A percentile compares a stretch with the other conserved stretches of the same genome.
These are phyloP conservation scores for Tricholauxania praeusta DNA, from an alignment of 2,888 invertebrate species.

Conservation along the genomic window DNA sequence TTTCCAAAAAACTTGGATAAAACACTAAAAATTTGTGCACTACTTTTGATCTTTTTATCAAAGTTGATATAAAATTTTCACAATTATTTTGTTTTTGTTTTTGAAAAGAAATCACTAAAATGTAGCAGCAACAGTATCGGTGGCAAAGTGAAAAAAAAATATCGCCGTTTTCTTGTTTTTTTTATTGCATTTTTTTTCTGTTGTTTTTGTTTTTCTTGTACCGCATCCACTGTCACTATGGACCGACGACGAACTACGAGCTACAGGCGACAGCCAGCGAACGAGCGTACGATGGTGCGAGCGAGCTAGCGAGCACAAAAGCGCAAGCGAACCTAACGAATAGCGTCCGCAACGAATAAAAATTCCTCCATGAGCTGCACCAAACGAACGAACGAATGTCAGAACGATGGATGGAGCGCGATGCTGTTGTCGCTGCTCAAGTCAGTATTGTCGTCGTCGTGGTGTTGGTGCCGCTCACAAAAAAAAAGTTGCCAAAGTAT, in stretches of 20 bases:
- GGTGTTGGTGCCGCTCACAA: constrained; percentile 26
- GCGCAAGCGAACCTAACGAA: constrained; percentile 32
- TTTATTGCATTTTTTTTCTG: no score
- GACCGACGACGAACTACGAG: constrained; percentile 31
- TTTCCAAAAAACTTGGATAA: no score
- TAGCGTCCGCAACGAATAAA: constrained; percentile 15
- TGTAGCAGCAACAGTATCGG: no score
- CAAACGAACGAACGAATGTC: constrained; percentile 12
- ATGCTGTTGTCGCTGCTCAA: background rate
- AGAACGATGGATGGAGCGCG: background rate
- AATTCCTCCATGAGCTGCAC: constrained; percentile 48
- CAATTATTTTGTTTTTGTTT: no score
- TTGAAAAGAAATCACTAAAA: no score
- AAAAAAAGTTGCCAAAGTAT: constrained; percentile 12
- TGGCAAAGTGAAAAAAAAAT: no score
- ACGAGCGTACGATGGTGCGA: constrained; percentile 41
- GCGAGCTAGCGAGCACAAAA: constrained; percentile 44
- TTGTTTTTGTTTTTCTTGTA: constrained; percentile 43
- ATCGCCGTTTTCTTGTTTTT: no score
- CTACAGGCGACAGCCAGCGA: constrained; percentile 31
- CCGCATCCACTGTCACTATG: constrained; percentile 48
- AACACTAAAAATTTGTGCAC: no score
- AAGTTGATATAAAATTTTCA: no score
- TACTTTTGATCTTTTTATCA: no score
- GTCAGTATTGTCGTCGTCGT: background rate